Conservation (phyloP, 2,888 invertebrate genomes). For the Andrena flavipes region DNA sequence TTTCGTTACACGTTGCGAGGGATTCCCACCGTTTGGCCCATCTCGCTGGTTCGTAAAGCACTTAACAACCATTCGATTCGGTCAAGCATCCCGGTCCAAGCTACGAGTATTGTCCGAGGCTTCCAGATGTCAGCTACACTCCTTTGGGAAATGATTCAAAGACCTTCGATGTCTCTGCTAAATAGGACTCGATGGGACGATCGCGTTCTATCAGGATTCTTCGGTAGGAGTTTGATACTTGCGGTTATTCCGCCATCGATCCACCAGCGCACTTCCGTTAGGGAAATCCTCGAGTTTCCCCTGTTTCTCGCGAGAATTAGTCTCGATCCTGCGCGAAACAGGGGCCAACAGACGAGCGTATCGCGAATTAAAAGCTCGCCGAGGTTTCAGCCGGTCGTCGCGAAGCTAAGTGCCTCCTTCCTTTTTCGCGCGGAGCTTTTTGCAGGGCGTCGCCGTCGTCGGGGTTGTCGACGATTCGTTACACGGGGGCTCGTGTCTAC, state of each 20-base stretch:
- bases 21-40: too few species aligned
- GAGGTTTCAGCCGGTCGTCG: conserved; percentile 64
- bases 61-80: too few species aligned
- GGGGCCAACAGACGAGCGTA: conserved; percentile 50
- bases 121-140: too few species aligned
- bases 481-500: conserved; percentile 28
- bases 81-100: too few species aligned
- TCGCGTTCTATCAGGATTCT: too few species aligned
- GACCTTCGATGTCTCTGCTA: too few species aligned
- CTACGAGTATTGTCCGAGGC: too few species aligned
- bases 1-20: too few species aligned
- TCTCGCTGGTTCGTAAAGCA: too few species aligned
- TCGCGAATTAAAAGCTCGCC: conserved; percentile 76
- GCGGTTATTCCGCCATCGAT: conserved; percentile 3
- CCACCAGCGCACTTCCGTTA: not conserved
- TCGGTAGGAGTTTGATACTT: not conserved
- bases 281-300: not conserved
- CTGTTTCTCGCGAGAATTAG: conserved; percentile 52
- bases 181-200: too few species aligned
- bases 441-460: conserved; percentile 42
- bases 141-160: too few species aligned
- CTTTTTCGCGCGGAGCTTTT: conserved; percentile 48
- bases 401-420: conserved; percentile 53
- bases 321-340: conserved; percentile 50
- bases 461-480: conserved; percentile 53